These are phyloP conservation scores for Rhopalosiphum nymphaeae DNA, from an alignment of 2,888 invertebrate genomes.

Conservation along the genomic window DNA sequence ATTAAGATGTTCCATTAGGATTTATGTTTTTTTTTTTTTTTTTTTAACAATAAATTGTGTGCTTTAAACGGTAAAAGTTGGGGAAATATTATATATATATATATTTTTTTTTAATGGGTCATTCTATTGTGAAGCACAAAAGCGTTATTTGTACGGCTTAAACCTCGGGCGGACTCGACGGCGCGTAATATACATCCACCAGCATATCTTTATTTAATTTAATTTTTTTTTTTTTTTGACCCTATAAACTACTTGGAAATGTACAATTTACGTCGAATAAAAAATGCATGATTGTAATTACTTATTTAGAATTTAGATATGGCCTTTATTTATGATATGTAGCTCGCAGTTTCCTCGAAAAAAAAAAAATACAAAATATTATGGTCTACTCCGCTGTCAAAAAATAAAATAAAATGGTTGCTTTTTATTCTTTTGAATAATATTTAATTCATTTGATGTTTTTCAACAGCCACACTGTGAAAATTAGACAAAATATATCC, in stretches of 20 bases:
- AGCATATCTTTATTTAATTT: conserved; percentile 52
- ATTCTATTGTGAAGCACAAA: conserved; percentile 59
- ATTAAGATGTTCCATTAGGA: conserved; percentile 51
- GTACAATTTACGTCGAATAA: conserved; percentile 27
- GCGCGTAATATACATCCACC: conserved; percentile 44
- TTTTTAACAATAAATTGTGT: conserved; percentile 43
- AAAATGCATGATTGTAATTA: conserved; percentile 48
- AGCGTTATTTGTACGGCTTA: conserved; percentile 58
- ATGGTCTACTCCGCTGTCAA: neutral
- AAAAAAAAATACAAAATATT: neutral
- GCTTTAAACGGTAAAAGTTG: conserved; percentile 49
- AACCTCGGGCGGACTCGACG: conserved; percentile 47
- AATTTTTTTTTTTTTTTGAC: conserved; percentile 20
- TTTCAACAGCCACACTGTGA: neutral
- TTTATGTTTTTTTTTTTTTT: conserved; percentile 13
- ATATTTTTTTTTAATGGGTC: conserved; percentile 43
- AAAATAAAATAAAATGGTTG: neutral
- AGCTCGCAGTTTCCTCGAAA: neutral
- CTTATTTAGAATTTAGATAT: conserved; percentile 27
- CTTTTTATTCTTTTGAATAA: neutral
- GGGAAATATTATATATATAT: conserved; percentile 6
- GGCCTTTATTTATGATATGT: neutral
- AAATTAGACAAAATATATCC: neutral
- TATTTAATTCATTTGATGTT: neutral
- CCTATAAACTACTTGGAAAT: conserved; percentile 7